Evolutionary conservation across 92 coral and sea anemone genomes (phyloP).

Genomic region (Phenganax subtilis): DNA sequence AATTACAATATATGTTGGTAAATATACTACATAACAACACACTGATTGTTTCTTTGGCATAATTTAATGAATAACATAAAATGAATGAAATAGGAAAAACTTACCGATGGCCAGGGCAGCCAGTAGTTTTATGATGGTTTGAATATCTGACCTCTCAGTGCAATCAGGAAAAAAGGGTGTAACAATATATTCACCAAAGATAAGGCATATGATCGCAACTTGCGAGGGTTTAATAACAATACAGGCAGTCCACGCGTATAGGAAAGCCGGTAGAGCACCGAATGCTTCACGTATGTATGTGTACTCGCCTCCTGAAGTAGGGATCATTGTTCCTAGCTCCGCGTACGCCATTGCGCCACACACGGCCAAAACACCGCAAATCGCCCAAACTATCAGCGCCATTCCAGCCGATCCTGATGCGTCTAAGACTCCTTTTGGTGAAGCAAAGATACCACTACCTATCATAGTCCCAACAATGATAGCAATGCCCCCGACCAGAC

Average conservation of each 20-base stretch:
- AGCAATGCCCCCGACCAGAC: constrained; percentile 53
- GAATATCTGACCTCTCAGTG: constrained; percentile 64
- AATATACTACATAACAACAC: too few species aligned
- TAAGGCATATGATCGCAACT: constrained; percentile 82
- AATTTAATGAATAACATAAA: neutral
- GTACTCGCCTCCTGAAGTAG: constrained; percentile 71
- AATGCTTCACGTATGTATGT: constrained; percentile 78
- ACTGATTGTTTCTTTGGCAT: neutral
- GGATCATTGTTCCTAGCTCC: constrained; percentile 69
- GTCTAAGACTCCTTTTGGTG: constrained; percentile 67
- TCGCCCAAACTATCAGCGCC: constrained; percentile 63
- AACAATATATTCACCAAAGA: constrained; percentile 89
- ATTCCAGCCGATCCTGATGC: constrained; percentile 59
- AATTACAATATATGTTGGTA: too few species aligned
- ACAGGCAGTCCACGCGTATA: constrained; percentile 92
- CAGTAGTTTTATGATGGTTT: constrained; percentile 69
- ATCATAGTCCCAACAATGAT: constrained; percentile 78
- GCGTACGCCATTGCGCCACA: constrained; percentile 69
- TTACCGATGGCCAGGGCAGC: constrained; percentile 92
- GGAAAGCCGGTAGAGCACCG: constrained; percentile 82
- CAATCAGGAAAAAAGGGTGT: constrained; percentile 94
- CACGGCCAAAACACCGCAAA: constrained; percentile 73
- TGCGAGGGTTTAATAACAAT: constrained; percentile 88
- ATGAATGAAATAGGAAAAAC: constrained; percentile 21
- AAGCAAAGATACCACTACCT: constrained; percentile 77